A percentile compares a stretch with the other conserved stretches of the same genome.
phyloP scores from a whole-genome alignment of 2,113 vertebrate species.

The Aspiorhynchus laticeps region DNA sequence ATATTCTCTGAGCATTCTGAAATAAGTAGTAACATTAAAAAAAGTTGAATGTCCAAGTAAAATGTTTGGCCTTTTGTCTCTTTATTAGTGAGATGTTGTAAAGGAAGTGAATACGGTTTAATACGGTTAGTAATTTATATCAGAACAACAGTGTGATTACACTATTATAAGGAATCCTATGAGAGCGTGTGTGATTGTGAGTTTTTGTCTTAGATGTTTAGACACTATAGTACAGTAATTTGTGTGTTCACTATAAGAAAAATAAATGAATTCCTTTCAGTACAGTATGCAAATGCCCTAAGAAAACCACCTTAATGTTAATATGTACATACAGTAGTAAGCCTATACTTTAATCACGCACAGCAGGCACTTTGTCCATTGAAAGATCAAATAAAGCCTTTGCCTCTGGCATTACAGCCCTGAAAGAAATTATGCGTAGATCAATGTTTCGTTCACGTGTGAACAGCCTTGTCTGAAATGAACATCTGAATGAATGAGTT shows the following conservation, averaged over 20 bases:
- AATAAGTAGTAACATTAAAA: background rate
- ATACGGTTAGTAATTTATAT: background rate
- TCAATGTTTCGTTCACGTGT: constrained; percentile 16
- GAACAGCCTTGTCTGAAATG: constrained; percentile 29
- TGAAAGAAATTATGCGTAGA: background rate
- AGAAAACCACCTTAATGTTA: background rate
- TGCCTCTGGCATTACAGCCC: constrained; percentile 17
- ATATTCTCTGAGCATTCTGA: no score
- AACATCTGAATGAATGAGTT: constrained; percentile 25
- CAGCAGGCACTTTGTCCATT: constrained; percentile 5
- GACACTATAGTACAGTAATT: background rate
- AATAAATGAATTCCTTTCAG: background rate
- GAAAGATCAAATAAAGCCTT: constrained; percentile 10
- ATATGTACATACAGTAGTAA: background rate
- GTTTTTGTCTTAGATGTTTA: background rate
- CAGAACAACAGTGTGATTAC: background rate
- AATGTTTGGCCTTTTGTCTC: background rate
- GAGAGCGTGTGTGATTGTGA: background rate
- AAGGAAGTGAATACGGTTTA: background rate
- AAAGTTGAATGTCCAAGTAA: no score
- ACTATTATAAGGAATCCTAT: background rate
- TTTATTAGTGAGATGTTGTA: background rate
- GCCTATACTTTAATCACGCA: background rate
- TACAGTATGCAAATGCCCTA: background rate
- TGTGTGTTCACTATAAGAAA: background rate